A percentile compares a stretch with the other conserved stretches of the same genome.
Conservation (phyloP, 2,113 vertebrate genomes). For the Calidris pygmaea region DNA sequence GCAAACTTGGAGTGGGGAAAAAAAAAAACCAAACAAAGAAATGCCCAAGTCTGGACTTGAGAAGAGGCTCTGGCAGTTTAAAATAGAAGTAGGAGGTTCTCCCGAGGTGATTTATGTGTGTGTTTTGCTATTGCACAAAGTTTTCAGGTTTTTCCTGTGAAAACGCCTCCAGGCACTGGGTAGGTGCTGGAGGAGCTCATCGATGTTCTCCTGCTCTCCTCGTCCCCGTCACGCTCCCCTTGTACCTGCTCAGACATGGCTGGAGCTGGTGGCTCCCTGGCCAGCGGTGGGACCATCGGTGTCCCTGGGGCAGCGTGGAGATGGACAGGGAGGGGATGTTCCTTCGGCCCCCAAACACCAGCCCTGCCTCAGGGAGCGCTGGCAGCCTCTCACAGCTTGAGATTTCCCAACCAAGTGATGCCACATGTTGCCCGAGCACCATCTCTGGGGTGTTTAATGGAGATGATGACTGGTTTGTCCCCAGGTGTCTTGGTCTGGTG, state of each 20-base stretch:
- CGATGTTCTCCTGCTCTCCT: background rate
- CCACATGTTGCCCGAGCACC: background rate
- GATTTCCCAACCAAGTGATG: background rate
- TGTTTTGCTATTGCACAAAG: background rate
- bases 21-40: background rate
- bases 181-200: background rate
- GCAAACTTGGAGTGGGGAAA: background rate
- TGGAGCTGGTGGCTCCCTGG: background rate
- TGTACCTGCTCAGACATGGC: background rate
- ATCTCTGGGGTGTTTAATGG: background rate
- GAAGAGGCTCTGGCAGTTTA: background rate
- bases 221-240: accelerated
- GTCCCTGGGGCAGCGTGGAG: background rate
- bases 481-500: constrained; percentile 26
- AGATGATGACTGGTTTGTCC: background rate
- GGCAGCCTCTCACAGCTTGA: accelerated
- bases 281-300: background rate
- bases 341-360: background rate
- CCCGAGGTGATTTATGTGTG: background rate
- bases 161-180: background rate
- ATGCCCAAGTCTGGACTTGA: background rate
- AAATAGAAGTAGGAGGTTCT: background rate
- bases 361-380: accelerated
- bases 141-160: background rate
- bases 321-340: background rate